These are phyloP conservation scores for Cataglyphis livida DNA, from an alignment of 2,888 invertebrate species.

Conservation along the genomic window DNA sequence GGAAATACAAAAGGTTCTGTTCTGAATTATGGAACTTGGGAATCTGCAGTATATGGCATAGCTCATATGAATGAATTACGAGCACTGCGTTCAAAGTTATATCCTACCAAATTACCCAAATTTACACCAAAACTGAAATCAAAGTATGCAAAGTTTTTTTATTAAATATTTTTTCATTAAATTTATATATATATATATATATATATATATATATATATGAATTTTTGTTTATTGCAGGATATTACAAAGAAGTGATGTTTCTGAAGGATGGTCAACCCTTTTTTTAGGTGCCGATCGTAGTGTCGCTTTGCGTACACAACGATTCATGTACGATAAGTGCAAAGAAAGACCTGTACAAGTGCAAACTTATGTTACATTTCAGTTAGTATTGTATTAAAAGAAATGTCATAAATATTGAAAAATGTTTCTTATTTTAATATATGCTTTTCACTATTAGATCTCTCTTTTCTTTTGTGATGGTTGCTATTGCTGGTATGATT, in stretches of 20 bases:
- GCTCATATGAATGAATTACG: slow-evolving; percentile 89
- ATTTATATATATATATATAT: no score
- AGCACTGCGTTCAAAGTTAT: slow-evolving; percentile 89
- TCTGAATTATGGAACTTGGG: slow-evolving; percentile 95
- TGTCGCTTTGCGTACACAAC: slow-evolving; percentile 93
- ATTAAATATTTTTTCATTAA: not conserved
- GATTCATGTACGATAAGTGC: slow-evolving; percentile 89
- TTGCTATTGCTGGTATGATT: slow-evolving; percentile 87
- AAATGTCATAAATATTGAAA: slow-evolving; percentile 8
- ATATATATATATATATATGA: no score
- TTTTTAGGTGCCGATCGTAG: slow-evolving; percentile 95
- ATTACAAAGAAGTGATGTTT: slow-evolving; percentile 86
- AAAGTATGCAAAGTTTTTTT: slow-evolving; percentile 84
- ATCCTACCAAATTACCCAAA: slow-evolving; percentile 88
- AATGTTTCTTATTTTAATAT: slow-evolving; percentile 32
- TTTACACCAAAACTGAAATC: slow-evolving; percentile 88
- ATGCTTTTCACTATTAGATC: slow-evolving; percentile 83
- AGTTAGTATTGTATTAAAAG: slow-evolving; percentile 68
- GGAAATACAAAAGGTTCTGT: slow-evolving; percentile 82
- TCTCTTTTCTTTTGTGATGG: slow-evolving; percentile 86
- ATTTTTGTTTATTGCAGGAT: slow-evolving; percentile 63
- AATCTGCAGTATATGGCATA: slow-evolving; percentile 93
- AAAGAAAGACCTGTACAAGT: slow-evolving; percentile 93
- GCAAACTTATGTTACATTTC: slow-evolving; percentile 90
- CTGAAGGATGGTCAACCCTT: slow-evolving; percentile 89